These are phyloP conservation scores for Panzeria rudis DNA, from an alignment of 2,888 invertebrate genomes.

Conservation along the genomic window DNA sequence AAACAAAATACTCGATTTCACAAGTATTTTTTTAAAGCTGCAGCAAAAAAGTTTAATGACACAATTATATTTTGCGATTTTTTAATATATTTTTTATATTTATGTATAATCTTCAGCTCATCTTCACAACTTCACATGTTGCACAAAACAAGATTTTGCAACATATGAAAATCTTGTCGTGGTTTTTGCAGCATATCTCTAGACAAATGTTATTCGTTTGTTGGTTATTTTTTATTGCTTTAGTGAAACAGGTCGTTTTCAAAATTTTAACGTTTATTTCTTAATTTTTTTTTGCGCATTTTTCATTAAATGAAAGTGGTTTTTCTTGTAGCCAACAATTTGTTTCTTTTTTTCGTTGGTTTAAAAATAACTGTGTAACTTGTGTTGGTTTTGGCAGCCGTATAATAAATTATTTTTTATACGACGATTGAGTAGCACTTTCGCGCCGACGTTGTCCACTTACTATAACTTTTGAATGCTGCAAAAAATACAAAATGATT, in stretches of 20 bases:
- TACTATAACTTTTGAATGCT: constrained; percentile 36
- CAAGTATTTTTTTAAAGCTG: neutral
- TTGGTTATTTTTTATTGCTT: neutral
- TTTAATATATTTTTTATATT: constrained; percentile 1
- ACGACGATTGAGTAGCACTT: constrained; percentile 54
- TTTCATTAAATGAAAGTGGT: constrained; percentile 70
- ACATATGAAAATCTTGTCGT: constrained; percentile 7
- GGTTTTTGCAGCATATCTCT: constrained; percentile 9
- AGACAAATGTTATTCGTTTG: constrained; percentile 32
- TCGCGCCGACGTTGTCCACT: constrained; percentile 60
- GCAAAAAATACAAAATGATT: constrained; percentile 1
- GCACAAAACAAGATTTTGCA: constrained; percentile 53
- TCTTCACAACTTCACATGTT: constrained; percentile 52
- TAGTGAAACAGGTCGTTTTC: constrained; percentile 66
- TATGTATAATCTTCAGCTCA: constrained; percentile 54
- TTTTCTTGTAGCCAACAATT: constrained; percentile 60
- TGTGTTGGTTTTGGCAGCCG: constrained; percentile 40
- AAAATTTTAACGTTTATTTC: constrained; percentile 51
- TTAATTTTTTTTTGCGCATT: constrained; percentile 31
- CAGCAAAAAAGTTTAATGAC: constrained; percentile 52
- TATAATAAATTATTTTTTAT: constrained; percentile 60
- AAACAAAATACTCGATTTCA: neutral
- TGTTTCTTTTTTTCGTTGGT: constrained; percentile 23
- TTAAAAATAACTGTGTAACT: constrained; percentile 35
- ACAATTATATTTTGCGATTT: constrained; percentile 47